Percentiles rank a stretch among this genome's conserved stretches.
These are phyloP conservation scores for Rhysida immarginata DNA, from an alignment of 1,140 invertebrate genomes.

Conservation along the genomic window DNA sequence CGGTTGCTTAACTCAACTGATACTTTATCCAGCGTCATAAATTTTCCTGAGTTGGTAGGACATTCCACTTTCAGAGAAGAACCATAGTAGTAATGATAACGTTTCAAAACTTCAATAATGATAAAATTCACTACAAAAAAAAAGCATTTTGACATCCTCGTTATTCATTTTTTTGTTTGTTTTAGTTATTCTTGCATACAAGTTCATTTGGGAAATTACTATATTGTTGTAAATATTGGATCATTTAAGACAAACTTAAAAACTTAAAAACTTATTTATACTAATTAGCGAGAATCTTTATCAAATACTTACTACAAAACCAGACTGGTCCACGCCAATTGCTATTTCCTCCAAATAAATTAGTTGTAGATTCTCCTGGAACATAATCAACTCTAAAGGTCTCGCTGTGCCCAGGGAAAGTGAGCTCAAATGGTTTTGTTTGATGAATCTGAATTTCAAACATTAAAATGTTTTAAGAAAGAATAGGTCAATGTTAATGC, in stretches of 20 bases:
- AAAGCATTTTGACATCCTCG: too few species aligned
- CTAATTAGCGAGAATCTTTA: too few species aligned
- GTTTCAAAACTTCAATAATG: conserved; percentile 27
- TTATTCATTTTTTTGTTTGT: too few species aligned
- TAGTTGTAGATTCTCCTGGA: conserved; percentile 28
- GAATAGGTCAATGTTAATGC: too few species aligned
- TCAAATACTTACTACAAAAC: conserved; percentile 17
- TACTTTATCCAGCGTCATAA: conserved; percentile 24
- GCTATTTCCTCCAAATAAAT: conserved; percentile 34
- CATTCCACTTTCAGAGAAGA: conserved; percentile 28
- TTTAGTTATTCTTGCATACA: too few species aligned
- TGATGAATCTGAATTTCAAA: conserved; percentile 4
- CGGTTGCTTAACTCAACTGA: conserved; percentile 22
- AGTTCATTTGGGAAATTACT: too few species aligned
- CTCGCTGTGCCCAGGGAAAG: conserved; percentile 15
- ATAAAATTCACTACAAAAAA: conserved; percentile 17
- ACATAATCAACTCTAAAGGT: conserved; percentile 26
- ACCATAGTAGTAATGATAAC: conserved; percentile 28
- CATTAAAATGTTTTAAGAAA: too few species aligned
- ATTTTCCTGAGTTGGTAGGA: conserved; percentile 25
- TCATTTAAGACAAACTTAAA: too few species aligned
- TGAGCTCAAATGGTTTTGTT: conserved; percentile 20
- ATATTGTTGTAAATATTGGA: too few species aligned
- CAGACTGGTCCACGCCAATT: conserved; percentile 36
- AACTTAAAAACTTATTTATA: too few species aligned